Base-by-base conservation (phyloP, 2,113 vertebrate species). In the Entelurus aequoreus region DNA sequence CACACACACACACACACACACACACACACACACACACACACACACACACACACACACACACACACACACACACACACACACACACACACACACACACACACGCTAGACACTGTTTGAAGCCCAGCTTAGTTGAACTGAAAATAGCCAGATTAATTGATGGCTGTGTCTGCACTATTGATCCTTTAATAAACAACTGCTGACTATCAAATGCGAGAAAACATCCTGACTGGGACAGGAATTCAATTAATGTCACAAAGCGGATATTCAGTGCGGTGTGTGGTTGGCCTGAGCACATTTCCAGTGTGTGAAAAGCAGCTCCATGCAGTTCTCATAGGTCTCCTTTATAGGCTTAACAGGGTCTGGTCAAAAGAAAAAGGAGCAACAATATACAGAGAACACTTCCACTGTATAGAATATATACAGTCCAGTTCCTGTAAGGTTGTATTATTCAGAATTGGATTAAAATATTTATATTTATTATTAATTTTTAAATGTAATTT, bases 161-260 rank as follows among this genome's bases (percentile, higher is more conserved):
- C 55, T 21, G 38, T 19, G 40, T 44, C 55, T 44, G 55, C 55
- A 44, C 55, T 57, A 57, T 44, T 57, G 55, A 57, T 44, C 55
- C 38, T 57, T 57, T 57, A 46, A 57, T 57, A 57, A 57, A 57
- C 55, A 57, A 44, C 37, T 44, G 55, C 55, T 21, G 55, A 21
- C 55, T 46, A 44, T 44, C 55, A 57, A 21, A 57, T 13, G 40
- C n/a, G 6, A 57, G 21, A 57, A 57, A 57, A 44, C 40, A 57
- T 57, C 55, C 55, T 16, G 55, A 44, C 38, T 57, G 40, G 10
- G 38, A 57, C 15, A 44, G 40, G 21, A 57, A 57, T 44, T 57
- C 40, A 44, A 57, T 46, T 57, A 40, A 13, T 6, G 6, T 44
- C 55, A 57, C 40, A 5, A 11, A 57, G 15, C 3, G 15, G 10